Evolutionary conservation across 1,140 invertebrate genomes (phyloP).

Genomic region (Probaryconus sp.): DNA sequence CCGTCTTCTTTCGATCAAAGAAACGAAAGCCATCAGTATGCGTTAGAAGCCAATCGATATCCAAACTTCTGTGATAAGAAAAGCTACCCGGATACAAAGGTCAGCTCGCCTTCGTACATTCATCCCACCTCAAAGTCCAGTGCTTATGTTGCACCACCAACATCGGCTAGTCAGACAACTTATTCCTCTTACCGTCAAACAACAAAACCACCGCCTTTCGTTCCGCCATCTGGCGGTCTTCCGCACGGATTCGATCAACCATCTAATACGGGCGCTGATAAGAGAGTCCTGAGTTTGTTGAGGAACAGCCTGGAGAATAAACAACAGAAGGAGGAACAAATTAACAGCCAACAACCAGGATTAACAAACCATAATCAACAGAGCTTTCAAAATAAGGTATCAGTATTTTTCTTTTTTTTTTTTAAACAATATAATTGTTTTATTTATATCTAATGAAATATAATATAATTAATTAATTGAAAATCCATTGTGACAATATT

Average conservation of each 20-base stretch:
- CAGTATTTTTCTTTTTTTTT: not conserved
- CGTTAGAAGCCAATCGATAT: constrained; percentile 64
- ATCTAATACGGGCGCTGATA: constrained; percentile 80
- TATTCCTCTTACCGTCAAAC: constrained; percentile 63
- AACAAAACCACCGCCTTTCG: constrained; percentile 30
- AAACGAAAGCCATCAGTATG: constrained; percentile 58
- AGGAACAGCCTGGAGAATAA: constrained; percentile 84
- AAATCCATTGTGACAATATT: no score
- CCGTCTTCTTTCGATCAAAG: constrained; percentile 64
- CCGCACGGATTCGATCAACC: constrained; percentile 60
- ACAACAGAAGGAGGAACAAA: constrained; percentile 79
- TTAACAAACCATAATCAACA: constrained; percentile 71
- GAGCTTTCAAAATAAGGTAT: constrained; percentile 73
- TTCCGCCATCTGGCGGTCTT: not conserved
- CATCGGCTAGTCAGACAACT: constrained; percentile 50
- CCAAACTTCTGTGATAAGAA: constrained; percentile 76
- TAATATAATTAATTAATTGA: no score
- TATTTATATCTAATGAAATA: no score
- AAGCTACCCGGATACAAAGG: constrained; percentile 64
- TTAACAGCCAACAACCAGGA: constrained; percentile 73
- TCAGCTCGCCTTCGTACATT: constrained; percentile 56
- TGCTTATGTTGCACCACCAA: constrained; percentile 53
- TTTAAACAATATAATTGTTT: no score
- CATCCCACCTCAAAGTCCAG: constrained; percentile 60
- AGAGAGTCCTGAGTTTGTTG: constrained; percentile 83